Evolutionary conservation across 2,797 vertebrate genomes (phyloP), one percentile per base, ranked within the genome.

Genomic region (Peromyscus nudipes): DNA sequence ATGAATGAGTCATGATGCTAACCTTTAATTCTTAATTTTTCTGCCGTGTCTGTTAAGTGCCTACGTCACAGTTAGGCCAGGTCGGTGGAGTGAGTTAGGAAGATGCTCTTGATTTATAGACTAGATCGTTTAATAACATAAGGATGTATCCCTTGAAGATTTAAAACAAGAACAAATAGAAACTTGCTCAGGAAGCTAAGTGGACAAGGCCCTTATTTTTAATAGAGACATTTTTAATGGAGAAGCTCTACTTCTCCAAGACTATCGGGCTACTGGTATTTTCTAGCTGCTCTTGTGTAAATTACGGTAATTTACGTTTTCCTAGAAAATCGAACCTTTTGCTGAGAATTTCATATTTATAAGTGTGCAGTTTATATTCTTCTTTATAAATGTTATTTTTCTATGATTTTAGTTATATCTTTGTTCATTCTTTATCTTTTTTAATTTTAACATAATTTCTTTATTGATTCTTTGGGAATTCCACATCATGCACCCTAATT

Each of bases 241-340:
- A 55, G 14, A 4, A 55, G 31, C 67, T 49, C 67, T 90, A 4
- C 89, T 82, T 94, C 13, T 83, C 79, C 49, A 65, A 80, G 52
- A 43, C 67, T 82, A 76, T 92, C 89, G 13, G 29, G 19, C 27
- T 67, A 0, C 60, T 95, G 27, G 14, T 92, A 79, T 95, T 89
- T 95, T 96, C 77, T 91, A 6, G 16, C 27, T 92, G 27, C 69
- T 93, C 81, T 97, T 73, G 17, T 91, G 57, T 95, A 95, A 94
- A 57, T 91, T 93, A 92, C 79, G 43, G 6, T 89, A 49, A 85
- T 85, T 94, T 65, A 37, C 71, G 4, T 91, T 95, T 96, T 69
- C 69, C 81, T 94, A 86, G 71, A 84, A 94, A 84, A 71, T 11
- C n/a, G 17, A 31, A 14, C 71, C 19, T 91, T 82, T 73, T 49